These are phyloP conservation scores for Cotesia congregata DNA, from an alignment of 2,888 invertebrate species.

Conservation along the genomic window DNA sequence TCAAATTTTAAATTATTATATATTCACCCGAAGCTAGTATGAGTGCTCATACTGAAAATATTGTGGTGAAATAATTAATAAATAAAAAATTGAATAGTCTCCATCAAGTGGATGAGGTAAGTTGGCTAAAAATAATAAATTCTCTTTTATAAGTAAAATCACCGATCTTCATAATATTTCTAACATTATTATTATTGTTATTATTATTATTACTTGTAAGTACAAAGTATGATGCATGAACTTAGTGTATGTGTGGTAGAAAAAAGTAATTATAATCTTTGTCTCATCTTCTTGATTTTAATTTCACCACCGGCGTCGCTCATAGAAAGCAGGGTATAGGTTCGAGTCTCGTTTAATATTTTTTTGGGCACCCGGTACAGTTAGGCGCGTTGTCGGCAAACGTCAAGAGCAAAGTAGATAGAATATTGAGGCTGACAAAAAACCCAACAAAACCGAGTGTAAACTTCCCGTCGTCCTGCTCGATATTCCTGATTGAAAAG, in stretches of 20 bases:
- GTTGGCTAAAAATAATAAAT: too few relatives aligned
- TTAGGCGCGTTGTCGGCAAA: neutral
- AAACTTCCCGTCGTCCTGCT: conserved; percentile 14
- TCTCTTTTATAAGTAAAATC: too few relatives aligned
- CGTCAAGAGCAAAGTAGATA: conserved; percentile 1
- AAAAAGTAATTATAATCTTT: conserved; percentile 6
- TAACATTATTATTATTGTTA: too few relatives aligned
- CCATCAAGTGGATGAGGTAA: too few relatives aligned
- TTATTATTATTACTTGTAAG: too few relatives aligned
- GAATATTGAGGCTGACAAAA: conserved; percentile 1
- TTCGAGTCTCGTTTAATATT: conserved; percentile 16
- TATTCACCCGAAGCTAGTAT: too few relatives aligned
- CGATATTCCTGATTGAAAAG: conserved; percentile 26
- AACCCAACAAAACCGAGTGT: neutral
- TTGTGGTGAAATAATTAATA: too few relatives aligned
- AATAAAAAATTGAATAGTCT: too few relatives aligned
- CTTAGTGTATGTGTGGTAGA: neutral
- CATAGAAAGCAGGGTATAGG: neutral
- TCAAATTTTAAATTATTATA: too few relatives aligned
- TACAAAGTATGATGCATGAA: neutral
- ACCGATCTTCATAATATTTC: too few relatives aligned
- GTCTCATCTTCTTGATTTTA: conserved; percentile 14
- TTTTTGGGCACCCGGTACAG: neutral
- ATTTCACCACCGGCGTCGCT: conserved; percentile 22
- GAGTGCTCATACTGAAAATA: too few relatives aligned